Evolutionary conservation across 1,140 invertebrate genomes (phyloP), one percentile per base, ranked within the genome.

Genomic region (Littorina saxatilis): DNA sequence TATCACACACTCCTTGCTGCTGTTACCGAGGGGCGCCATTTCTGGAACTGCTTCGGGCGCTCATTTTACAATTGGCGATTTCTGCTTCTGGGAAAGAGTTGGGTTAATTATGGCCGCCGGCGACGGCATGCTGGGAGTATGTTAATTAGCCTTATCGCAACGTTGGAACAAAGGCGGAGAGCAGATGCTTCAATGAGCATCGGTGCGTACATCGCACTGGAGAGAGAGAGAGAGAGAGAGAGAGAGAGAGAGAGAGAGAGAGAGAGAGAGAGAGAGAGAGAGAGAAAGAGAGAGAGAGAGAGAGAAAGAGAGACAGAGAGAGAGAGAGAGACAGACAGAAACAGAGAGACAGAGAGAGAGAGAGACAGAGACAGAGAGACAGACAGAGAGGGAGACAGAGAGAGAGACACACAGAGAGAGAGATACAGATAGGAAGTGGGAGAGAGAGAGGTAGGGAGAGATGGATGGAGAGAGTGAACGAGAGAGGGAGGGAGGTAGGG

Each of bases 81-180:
- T 39, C 63, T 35, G 63, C 29, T 68, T 35, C 63, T 68, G 63
- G 29, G 63, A 68, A 5, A 35, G 63, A 32, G n/a, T 32, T 27
- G 32, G 23, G 63, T 32, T 68, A 68, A 68, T 68, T 32, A 68
- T 68, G n/a, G 63, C 63, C 63, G 9, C 29, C 13, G 63, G 63
- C 32, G 4, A 68, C 29, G 23, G 32, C 63, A 68, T 68, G 63
- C 63, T 68, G 63, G 63, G 63, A 68, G 63, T 68, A 68, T 68
- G 63, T 68, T 68, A 68, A 68, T 68, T 68, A 68, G 63, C 37
- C 63, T 32, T 68, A 23, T 68, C 63, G 29, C 13, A 11, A 32
- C 37, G 13, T 37, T 37, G 29, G 32, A 35, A 68, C 32, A 37
- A 68, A 13, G 29, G 63, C 37, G 29, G 37, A 68, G 37, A 68